Conservation (phyloP, 2,113 vertebrate genomes). For the human (Homo sapiens) region GRCh38 chrX:31981001-31981500, state of each 20-base stretch:
- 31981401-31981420: not conserved
- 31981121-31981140: not conserved
- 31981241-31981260: not conserved
- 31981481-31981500: not conserved
- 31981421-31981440: not conserved
- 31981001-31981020: not conserved
- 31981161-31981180: not conserved
- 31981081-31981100: not conserved
- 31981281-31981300: not conserved
- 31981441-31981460: not conserved
- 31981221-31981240: not conserved
- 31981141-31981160: not conserved
- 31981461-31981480: not conserved
- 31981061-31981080: slow-evolving; percentile 2
- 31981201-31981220: not conserved
- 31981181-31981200: not conserved
- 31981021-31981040: not conserved
- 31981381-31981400: too few species aligned
- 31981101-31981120: not conserved
- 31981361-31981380: not conserved
- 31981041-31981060: slow-evolving; percentile 19
- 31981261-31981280: not conserved
- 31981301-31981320: not conserved
- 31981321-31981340: not conserved
- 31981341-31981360: not conserved